Evolutionary conservation across 2,113 vertebrate species (phyloP), one percentile per base, ranked within the genome.

Genomic region (Sialia sialis): DNA sequence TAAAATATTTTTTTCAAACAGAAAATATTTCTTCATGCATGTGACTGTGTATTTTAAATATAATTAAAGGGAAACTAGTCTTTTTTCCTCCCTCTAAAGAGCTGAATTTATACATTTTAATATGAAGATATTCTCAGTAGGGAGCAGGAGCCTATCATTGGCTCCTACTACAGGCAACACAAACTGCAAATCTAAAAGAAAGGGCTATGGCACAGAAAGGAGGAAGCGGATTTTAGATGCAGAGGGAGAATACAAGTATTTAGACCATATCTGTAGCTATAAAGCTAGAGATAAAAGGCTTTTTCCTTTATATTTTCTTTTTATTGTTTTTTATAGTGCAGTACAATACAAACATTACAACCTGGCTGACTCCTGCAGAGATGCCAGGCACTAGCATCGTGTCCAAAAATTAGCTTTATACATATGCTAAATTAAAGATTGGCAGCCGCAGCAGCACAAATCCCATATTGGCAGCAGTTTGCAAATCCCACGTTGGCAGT

Each of bases 381-480:
- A 97, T 96, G 97, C 97, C 97, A 98, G 96, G 97, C 96, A 96
- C 95, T 96, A 95, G 94, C 94, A 91, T 94, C 92, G 84, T 97
- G 95, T 98, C 98, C 98, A 98, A 97, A 98, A 98, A 97, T 96
- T 98, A 98, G 97, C 97, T 98, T 97, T 97, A 97, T 97, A 95
- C 98, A 98, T 98, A 98, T 98, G 98, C 97, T 98, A 97, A 97
- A 97, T 98, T 98, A 98, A 97, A 98, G 97, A 97, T 97, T 98
- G 97, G 97, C 97, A 97, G 97, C 92, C 90, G 86, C 93, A 97
- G 93, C 96, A 93, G 95, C 96, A 97, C 94, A 97, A 96, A 96
- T 97, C 95, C 95, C 96, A 93, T 98, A 97, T 97, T 97, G 97
- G 97, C 97, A 97, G 97, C 97, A 94, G 97, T 97, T 98, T 91